Conservation (phyloP, 1,140 invertebrate genomes). For the Anastrepha ludens region DNA sequence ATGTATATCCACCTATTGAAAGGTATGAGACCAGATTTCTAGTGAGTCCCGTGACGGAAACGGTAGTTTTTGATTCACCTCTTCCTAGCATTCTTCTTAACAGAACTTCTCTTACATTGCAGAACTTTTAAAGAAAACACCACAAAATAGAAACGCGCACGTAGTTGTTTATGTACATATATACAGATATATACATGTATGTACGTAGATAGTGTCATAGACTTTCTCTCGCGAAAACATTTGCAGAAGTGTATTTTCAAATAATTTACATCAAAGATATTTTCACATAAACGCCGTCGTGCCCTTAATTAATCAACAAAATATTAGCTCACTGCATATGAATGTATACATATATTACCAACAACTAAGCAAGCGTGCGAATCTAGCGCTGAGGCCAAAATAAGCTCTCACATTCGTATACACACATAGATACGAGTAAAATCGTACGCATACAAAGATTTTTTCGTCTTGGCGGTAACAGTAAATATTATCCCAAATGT, state of each 20-base stretch:
- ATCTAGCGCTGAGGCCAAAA: background rate
- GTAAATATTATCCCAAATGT: background rate
- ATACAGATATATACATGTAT: background rate
- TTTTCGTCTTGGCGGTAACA: background rate
- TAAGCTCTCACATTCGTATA: background rate
- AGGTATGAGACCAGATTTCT: too few species aligned
- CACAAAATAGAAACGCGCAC: background rate
- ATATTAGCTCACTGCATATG: background rate
- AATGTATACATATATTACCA: background rate
- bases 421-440: background rate
- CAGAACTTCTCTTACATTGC: background rate
- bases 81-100: background rate
- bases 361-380: background rate
- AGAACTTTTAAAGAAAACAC: background rate
- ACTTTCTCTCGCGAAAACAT: background rate
- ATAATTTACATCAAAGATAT: background rate
- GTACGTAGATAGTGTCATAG: background rate
- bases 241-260: background rate
- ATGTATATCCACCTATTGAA: too few species aligned
- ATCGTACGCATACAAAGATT: background rate
- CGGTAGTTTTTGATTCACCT: background rate
- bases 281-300: conserved; percentile 3
- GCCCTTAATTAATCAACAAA: conserved; percentile 33
- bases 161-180: background rate
- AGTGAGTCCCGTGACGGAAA: background rate